Evolutionary conservation across 2,888 invertebrate species (phyloP).

Genomic region (Cheilosia soror): DNA sequence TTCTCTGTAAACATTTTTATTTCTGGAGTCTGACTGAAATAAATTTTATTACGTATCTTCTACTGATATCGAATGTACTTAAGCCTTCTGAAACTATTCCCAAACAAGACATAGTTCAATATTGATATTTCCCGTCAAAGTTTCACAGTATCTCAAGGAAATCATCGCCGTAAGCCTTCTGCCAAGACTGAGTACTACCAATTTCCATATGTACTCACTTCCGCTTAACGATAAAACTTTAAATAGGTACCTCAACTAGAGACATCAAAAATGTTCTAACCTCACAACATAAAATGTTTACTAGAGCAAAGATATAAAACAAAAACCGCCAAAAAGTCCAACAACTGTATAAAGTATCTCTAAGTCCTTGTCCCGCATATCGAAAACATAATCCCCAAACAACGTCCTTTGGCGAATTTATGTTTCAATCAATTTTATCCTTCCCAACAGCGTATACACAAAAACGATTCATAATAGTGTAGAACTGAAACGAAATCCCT

Average conservation of each 20-base stretch:
- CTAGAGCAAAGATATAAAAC: slow-evolving; percentile 8
- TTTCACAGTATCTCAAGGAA: too few species aligned
- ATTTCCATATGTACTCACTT: slow-evolving; percentile 24
- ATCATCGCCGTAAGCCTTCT: too few species aligned
- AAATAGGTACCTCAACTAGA: slow-evolving; percentile 42
- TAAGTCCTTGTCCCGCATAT: slow-evolving; percentile 29
- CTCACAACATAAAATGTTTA: slow-evolving; percentile 31
- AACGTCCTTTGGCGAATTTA: slow-evolving; percentile 66
- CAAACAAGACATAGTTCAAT: too few species aligned
- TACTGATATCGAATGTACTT: too few species aligned
- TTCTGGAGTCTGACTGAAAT: too few species aligned
- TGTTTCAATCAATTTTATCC: slow-evolving; percentile 71
- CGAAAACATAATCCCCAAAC: slow-evolving; percentile 56
- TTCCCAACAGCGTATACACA: slow-evolving; percentile 10
- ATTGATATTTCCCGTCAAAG: too few species aligned
- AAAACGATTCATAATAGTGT: neutral
- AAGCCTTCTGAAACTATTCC: too few species aligned
- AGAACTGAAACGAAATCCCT: slow-evolving; percentile 28
- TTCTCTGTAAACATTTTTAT: too few species aligned
- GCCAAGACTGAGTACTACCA: neutral
- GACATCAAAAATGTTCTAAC: slow-evolving; percentile 27
- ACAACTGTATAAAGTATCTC: neutral
- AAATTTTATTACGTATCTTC: too few species aligned
- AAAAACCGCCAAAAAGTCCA: slow-evolving; percentile 29
- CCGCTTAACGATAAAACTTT: slow-evolving; percentile 27